phyloP scores from a whole-genome alignment of 2,797 vertebrate species.

The Simalia tracyae region DNA sequence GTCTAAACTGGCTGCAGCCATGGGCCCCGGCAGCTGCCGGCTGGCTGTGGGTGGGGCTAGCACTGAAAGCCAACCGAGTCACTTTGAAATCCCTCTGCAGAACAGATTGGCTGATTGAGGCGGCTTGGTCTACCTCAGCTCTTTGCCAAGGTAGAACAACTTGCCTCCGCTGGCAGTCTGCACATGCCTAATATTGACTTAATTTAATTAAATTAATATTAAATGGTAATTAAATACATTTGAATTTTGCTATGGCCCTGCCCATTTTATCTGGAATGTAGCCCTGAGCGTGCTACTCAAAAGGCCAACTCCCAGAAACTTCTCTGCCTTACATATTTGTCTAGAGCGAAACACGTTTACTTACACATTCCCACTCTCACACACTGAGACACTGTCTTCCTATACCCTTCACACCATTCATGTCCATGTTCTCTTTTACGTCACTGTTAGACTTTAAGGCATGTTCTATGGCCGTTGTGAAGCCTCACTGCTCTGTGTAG shows the following conservation, averaged over 20 bases:
- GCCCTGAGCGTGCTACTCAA: not conserved
- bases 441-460: not conserved
- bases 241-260: rapidly evolving
- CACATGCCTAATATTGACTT: not conserved
- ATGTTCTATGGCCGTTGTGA: not conserved
- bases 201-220: not conserved
- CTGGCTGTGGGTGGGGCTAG: too few species aligned
- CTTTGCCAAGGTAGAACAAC: not conserved
- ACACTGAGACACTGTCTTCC: not conserved
- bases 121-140: not conserved
- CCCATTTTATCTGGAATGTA: not conserved
- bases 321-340: not conserved
- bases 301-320: not conserved
- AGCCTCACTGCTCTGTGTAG: not conserved
- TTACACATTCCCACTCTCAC: not conserved
- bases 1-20: not conserved
- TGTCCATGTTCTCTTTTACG: not conserved
- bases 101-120: not conserved
- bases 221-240: not conserved
- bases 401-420: not conserved
- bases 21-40: not conserved
- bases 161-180: not conserved
- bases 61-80: not conserved
- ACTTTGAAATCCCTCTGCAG: not conserved
- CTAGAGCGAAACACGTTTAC: not conserved